Evolutionary conservation across 2,113 vertebrate genomes (phyloP), one percentile per base, ranked within the genome.

Genomic region (Poicephalus meyeri): DNA sequence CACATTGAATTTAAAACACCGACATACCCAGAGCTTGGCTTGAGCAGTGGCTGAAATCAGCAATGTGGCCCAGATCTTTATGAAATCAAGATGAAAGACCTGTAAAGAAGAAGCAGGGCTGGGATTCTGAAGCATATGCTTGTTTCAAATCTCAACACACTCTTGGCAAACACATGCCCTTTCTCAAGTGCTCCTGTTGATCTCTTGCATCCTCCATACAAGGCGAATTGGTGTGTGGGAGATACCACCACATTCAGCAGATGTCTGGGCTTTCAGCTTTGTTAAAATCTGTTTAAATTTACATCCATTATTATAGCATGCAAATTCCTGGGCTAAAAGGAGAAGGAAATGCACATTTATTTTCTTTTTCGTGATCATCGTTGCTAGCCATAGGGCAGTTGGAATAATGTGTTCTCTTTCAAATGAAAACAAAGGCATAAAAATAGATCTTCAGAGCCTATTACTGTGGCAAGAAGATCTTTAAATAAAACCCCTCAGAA

Each of bases 341-440:
- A 79, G 80, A 79, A 91, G 70, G 93, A 94, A 94, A 72, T 29
- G 70, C 73, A 89, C 42, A 33, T 86, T 87, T 82, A 53, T 94
- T 89, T 95, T 86, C 53, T 78, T 81, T 71, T 69, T 58, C 47
- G 41, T 76, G 84, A 84, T 68, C 77, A 35, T 95, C 86, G 89
- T 93, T 89, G 65, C 70, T 89, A 94, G 91, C 87, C 89, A 89
- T 31, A 79, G 89, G 94, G 80, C 95, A 95, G 78, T 37, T 85
- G 78, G 93, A 93, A 96, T 91, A 96, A 89, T 61, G 73, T 81
- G 84, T 96, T 95, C 89, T 61, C 87, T 97, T 96, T 95, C 73
- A 91, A 49, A 89, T 28, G 84, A 95, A 96, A 97, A 95, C 93
- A 96, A 95, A 96, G 70, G 91, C 89, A 78, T 81, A 97, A 96